Evolutionary conservation across 1,140 invertebrate species (phyloP), one percentile per base, ranked within the genome.

Genomic region (Anastrepha ludens): DNA sequence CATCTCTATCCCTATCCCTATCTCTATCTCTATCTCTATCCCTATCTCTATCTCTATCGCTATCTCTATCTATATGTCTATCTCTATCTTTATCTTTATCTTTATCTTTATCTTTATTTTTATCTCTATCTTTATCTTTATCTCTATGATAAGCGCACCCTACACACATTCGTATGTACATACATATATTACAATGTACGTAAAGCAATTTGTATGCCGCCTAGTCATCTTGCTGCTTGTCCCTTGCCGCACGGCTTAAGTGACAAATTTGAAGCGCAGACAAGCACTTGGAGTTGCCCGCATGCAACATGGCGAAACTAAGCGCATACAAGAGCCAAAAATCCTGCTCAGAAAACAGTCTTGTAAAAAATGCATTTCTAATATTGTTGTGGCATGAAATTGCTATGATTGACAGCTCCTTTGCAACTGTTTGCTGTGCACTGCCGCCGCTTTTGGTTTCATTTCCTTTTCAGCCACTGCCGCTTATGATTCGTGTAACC

Each of bases 401-500:
- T 81, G 47, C 47, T 81, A 20, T 81, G 74, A 81, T 81, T 81
- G 74, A 55, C 74, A 81, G 74, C 50, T 2, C 7, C n/a, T 17
- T 29, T 81, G 74, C 74, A 81, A 81, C 47, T 81, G 44, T 55
- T 55, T 17, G 44, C n/a, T n/a, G 74, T 2, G 67, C 67, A 13
- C 41, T 41, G 2, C 67, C 17, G 5, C 17, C 39, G 15, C 47
- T 74, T 74, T 74, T 74, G 70, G 41, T 74, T 39, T 44, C 70
- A 4, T 50, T 74, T 44, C 44, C 70, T 74, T 74, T 47, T 41
- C 17, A 20, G 74, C 44, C 8, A 17, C 47, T 20, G 8, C 47
- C 50, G 15, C 74, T 74, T 74, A 74, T 74, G 70, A 74, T 74
- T 74, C 70, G 70, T 74, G 47, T 47, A 55, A 81, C 74, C 17